Evolutionary conservation across 2,888 invertebrate genomes (phyloP).

Genomic region (Morpho helenor): DNA sequence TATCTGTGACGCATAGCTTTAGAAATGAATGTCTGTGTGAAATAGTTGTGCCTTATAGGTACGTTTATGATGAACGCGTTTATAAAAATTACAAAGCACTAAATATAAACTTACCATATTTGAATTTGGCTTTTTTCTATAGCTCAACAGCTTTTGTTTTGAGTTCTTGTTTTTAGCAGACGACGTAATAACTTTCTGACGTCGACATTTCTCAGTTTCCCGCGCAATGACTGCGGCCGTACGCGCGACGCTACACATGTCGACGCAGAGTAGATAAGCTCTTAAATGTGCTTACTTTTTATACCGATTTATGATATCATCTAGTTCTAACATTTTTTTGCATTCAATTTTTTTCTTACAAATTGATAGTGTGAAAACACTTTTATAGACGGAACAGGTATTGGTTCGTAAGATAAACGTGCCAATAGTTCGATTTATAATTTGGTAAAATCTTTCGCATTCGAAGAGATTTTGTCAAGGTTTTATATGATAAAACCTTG

Average conservation of each 20-base stretch:
- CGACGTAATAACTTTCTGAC: conserved; percentile 28
- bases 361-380: too few species aligned
- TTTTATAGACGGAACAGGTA: too few species aligned
- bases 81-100: neutral
- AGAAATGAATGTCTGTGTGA: too few species aligned
- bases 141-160: conserved; percentile 10
- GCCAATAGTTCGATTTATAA: too few species aligned
- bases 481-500: too few species aligned
- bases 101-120: conserved; percentile 49
- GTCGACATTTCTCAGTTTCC: conserved; percentile 44
- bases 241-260: conserved; percentile 47
- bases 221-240: conserved; percentile 51
- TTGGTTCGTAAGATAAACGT: too few species aligned
- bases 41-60: neutral
- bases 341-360: too few species aligned
- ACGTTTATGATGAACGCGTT: neutral
- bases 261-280: conserved; percentile 14
- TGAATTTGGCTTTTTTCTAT: conserved; percentile 27
- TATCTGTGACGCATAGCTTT: too few species aligned
- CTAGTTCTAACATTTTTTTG: too few species aligned
- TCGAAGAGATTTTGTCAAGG: too few species aligned
- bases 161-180: conserved; percentile 14
- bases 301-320: conserved; percentile 21
- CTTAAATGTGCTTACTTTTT: conserved; percentile 13
- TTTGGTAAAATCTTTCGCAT: too few species aligned